phyloP scores from a whole-genome alignment of 2,888 invertebrate species.

The Rotaria magnacalcarata region DNA sequence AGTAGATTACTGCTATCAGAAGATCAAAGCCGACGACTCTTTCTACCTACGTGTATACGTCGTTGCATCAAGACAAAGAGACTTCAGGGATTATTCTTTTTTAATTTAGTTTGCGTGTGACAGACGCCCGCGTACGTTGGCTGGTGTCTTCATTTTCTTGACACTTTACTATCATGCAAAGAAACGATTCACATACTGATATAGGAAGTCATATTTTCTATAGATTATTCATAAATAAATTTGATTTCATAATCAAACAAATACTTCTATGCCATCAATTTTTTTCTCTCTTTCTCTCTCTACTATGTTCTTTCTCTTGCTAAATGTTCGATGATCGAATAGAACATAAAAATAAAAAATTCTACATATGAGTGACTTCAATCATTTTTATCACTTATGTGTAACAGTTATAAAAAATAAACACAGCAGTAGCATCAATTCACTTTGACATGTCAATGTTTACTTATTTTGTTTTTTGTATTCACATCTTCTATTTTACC shows the following conservation, averaged over 20 bases:
- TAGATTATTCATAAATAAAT: neutral
- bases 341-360: neutral
- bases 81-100: neutral
- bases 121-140: neutral
- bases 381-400: conserved; percentile 18
- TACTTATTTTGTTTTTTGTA: neutral
- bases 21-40: neutral
- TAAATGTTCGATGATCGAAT: neutral
- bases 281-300: too few species aligned
- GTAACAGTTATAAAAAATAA: conserved; percentile 14
- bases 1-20: neutral
- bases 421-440: conserved; percentile 14
- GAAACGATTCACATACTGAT: neutral
- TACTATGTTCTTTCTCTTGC: neutral
- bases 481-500: neutral
- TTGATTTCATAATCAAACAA: neutral
- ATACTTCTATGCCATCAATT: too few species aligned
- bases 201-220: neutral
- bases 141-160: neutral
- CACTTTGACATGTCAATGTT: conserved; percentile 22
- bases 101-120: neutral
- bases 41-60: neutral
- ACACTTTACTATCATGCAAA: conserved; percentile 12
- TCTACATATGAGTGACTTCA: neutral
- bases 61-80: neutral